Percentiles rank a stretch among this genome's conserved stretches.
Conservation (phyloP, 2,888 invertebrate species). For the Scaptomyza caliginosa region DNA sequence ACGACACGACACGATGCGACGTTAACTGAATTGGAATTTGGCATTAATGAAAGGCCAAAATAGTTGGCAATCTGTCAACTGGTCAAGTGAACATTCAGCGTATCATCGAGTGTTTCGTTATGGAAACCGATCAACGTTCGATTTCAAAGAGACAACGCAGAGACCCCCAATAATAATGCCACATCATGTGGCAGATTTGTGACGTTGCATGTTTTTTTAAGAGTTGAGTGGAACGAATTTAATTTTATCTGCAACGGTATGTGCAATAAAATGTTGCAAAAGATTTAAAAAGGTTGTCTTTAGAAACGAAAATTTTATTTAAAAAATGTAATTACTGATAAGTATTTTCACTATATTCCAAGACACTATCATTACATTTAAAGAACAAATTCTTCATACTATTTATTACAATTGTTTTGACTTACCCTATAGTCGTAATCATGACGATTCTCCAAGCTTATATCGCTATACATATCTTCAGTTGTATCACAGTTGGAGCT, state of each 20-base stretch:
- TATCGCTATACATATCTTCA: slow-evolving; percentile 98
- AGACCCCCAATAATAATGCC: slow-evolving; percentile 19
- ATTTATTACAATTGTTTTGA: slow-evolving; percentile 15
- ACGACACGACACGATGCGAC: slow-evolving; percentile 10
- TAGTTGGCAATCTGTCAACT: slow-evolving; percentile 31
- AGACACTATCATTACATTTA: neutral
- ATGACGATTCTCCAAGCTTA: slow-evolving; percentile 95
- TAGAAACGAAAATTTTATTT: slow-evolving; percentile 1
- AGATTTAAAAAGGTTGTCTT: slow-evolving; percentile 7
- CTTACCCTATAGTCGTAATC: slow-evolving; percentile 96
- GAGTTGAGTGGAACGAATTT: slow-evolving; percentile 13
- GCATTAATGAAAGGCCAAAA: slow-evolving; percentile 59
- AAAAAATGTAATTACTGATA: neutral
- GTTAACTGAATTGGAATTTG: slow-evolving; percentile 49
- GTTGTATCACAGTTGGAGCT: slow-evolving; percentile 96
- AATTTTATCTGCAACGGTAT: slow-evolving; percentile 27
- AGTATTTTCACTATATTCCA: neutral
- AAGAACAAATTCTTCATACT: neutral
- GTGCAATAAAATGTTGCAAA: slow-evolving; percentile 37
- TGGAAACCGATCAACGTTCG: slow-evolving; percentile 41
- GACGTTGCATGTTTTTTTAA: slow-evolving; percentile 36
- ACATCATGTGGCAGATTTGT: slow-evolving; percentile 48
- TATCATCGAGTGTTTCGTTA: slow-evolving; percentile 56
- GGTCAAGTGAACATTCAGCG: slow-evolving; percentile 54
- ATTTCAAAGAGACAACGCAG: slow-evolving; percentile 42